Conservation (phyloP, 2,888 invertebrate species). For the Ceramica pisi region DNA sequence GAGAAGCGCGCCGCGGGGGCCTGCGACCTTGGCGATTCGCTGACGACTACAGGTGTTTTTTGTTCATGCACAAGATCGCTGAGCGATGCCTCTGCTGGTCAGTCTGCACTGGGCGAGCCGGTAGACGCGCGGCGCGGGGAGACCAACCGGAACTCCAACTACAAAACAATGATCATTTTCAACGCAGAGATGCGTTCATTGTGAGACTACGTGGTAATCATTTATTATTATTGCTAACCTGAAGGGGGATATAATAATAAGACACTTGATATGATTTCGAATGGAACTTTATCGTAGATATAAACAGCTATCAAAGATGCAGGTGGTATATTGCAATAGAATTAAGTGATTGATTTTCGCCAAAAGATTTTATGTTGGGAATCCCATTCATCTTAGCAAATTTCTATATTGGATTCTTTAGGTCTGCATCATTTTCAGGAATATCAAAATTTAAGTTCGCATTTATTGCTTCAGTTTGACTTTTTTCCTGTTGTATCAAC, state of each 20-base stretch:
- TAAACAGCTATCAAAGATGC: conserved; percentile 32
- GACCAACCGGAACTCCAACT: conserved; percentile 81
- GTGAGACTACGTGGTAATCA: conserved; percentile 53
- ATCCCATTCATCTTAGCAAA: conserved; percentile 4
- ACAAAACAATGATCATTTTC: conserved; percentile 77
- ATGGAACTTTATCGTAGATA: conserved; percentile 25
- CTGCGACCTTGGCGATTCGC: conserved; percentile 88
- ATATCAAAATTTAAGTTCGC: not conserved
- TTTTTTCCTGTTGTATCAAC: not conserved
- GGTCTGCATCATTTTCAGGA: not conserved
- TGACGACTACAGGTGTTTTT: conserved; percentile 90
- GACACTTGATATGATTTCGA: conserved; percentile 41
- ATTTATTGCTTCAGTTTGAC: conserved; percentile 1
- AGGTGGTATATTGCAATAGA: conserved; percentile 10
- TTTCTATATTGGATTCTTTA: not conserved
- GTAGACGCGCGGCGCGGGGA: conserved; percentile 72
- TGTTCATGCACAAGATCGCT: conserved; percentile 85
- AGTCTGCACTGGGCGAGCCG: conserved; percentile 70
- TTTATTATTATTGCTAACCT: conserved; percentile 42
- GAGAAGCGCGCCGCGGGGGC: conserved; percentile 85
- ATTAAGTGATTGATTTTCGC: conserved; percentile 16
- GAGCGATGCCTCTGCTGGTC: conserved; percentile 78
- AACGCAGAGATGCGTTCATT: conserved; percentile 53
- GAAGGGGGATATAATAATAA: conserved; percentile 29
- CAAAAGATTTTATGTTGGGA: not conserved